Evolutionary conservation across 1,140 invertebrate species (phyloP).

Genomic region (Panagrolaimus sp.): DNA sequence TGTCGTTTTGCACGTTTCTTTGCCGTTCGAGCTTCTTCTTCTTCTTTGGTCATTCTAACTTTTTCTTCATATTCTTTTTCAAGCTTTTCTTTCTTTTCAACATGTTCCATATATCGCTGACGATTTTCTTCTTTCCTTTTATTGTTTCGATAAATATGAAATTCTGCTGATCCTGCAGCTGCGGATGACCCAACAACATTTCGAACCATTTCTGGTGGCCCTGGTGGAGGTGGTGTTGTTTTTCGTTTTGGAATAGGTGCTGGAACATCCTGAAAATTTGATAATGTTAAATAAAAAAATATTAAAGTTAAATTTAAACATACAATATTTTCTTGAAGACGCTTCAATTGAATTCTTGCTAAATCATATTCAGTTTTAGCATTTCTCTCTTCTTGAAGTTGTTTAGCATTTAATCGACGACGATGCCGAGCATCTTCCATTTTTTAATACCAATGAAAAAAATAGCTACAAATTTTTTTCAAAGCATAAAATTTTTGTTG

Average conservation of each 20-base stretch:
- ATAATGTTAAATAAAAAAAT: conserved; percentile 15
- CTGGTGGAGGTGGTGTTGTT: conserved; percentile 20
- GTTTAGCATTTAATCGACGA: not conserved
- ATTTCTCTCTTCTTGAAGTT: conserved; percentile 28
- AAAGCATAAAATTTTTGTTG: no score
- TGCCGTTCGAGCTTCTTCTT: conserved; percentile 31
- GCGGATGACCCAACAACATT: conserved; percentile 46
- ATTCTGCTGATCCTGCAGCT: conserved; percentile 42
- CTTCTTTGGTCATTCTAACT: conserved; percentile 14
- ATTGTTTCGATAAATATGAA: conserved; percentile 44
- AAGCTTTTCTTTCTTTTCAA: conserved; percentile 34
- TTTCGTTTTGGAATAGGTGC: conserved; percentile 32
- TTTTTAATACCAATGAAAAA: no score
- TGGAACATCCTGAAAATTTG: conserved; percentile 30
- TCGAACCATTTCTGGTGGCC: conserved; percentile 39
- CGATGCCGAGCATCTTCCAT: not conserved
- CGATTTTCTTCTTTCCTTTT: conserved; percentile 36
- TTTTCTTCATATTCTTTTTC: conserved; percentile 28
- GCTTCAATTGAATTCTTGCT: conserved; percentile 32
- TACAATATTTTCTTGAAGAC: conserved; percentile 36
- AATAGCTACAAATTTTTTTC: no score
- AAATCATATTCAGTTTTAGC: conserved; percentile 37
- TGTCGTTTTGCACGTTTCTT: conserved; percentile 36
- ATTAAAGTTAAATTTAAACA: conserved; percentile 14
- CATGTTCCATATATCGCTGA: conserved; percentile 31